These are phyloP conservation scores for Sminthurides bifidus DNA, from an alignment of 1,140 invertebrate species.

Conservation along the genomic window DNA sequence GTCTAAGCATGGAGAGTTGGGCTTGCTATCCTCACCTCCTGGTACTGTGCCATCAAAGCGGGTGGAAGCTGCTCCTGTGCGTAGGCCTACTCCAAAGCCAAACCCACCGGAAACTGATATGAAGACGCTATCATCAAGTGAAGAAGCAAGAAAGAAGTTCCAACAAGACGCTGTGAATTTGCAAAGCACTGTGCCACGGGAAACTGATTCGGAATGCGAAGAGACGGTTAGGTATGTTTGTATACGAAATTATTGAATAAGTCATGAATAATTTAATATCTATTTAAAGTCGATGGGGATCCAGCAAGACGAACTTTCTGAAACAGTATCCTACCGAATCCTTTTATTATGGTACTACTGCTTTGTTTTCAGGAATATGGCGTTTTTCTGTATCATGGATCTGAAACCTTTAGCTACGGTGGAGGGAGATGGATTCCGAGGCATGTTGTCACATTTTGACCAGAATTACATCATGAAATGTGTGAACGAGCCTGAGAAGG, in stretches of 20 bases:
- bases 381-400: background rate
- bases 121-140: background rate
- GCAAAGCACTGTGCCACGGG: too few relatives aligned
- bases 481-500: background rate
- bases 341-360: background rate
- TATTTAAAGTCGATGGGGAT: too few relatives aligned
- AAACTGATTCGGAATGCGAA: background rate
- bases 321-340: too few relatives aligned
- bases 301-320: too few relatives aligned
- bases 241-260: background rate
- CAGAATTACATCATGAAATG: background rate
- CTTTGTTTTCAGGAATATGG: slow-evolving; percentile 7
- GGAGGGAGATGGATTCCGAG: background rate
- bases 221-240: background rate
- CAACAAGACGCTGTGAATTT: background rate
- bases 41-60: too few relatives aligned
- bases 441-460: slow-evolving; percentile 1
- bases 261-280: too few relatives aligned
- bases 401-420: slow-evolving; percentile 5
- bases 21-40: too few relatives aligned
- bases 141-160: background rate
- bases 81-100: too few relatives aligned
- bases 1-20: too few relatives aligned
- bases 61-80: too few relatives aligned
- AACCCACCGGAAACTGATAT: too few relatives aligned